Conservation (phyloP, 2,113 vertebrate species). For the Conger conger region DNA sequence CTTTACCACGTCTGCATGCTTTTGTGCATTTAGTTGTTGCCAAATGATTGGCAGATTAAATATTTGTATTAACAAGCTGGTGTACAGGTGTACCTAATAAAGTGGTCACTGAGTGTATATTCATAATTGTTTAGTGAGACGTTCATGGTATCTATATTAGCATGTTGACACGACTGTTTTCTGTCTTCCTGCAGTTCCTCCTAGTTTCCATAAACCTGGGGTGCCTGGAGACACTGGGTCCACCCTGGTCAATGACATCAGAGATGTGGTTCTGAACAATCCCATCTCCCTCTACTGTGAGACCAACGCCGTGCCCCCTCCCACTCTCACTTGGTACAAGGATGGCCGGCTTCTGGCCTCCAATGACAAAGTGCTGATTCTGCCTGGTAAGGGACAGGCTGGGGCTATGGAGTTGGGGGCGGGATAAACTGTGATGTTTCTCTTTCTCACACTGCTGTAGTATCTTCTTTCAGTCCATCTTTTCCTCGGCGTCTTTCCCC, state of each 20-base stretch:
- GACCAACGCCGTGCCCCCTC: slow-evolving; percentile 88
- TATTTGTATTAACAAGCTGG: too few relatives aligned
- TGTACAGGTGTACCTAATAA: too few relatives aligned
- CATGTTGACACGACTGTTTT: background rate
- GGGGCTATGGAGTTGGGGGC: background rate
- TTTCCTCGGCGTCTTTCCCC: background rate
- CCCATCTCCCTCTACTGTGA: slow-evolving; percentile 91
- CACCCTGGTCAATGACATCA: slow-evolving; percentile 62
- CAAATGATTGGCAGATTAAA: too few relatives aligned
- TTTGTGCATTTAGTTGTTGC: too few relatives aligned
- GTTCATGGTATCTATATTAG: background rate
- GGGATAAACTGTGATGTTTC: background rate
- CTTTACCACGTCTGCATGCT: too few relatives aligned
- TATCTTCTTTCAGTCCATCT: background rate
- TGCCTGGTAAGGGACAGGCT: slow-evolving; percentile 77
- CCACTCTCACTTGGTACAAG: slow-evolving; percentile 91
- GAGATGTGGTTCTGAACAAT: slow-evolving; percentile 88
- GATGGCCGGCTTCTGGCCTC: slow-evolving; percentile 78
- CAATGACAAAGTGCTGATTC: slow-evolving; percentile 80
- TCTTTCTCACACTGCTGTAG: background rate
- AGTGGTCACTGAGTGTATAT: too few relatives aligned
- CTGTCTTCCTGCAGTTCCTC: slow-evolving; percentile 76
- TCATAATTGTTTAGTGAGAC: background rate
- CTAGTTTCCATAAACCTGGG: slow-evolving; percentile 78
- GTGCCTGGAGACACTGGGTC: slow-evolving; percentile 65